Evolutionary conservation across 2,113 vertebrate species (phyloP).

Genomic region (Tamias sibiricus): DNA sequence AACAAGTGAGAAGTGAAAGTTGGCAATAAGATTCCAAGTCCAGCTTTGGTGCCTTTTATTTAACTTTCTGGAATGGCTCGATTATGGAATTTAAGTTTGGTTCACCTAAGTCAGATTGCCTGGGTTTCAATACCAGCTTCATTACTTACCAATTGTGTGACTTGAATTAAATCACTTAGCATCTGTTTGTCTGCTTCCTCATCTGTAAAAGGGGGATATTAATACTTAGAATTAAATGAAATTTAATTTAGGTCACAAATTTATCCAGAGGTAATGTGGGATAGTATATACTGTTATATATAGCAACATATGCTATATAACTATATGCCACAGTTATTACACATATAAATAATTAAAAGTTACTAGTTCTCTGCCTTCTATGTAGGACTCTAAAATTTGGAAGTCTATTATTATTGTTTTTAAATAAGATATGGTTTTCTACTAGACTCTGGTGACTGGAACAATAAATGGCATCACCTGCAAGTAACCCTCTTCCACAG

Average conservation of each 20-base stretch:
- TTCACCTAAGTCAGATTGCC: not conserved
- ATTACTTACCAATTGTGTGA: not conserved
- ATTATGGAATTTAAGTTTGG: slow-evolving; percentile 13
- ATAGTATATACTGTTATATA: not conserved
- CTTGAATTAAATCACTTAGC: not conserved
- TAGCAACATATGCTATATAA: too few relatives aligned
- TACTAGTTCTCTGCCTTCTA: not conserved
- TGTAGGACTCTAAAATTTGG: not conserved
- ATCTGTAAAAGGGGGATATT: not conserved
- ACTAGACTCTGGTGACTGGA: not conserved
- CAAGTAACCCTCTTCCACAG: not conserved
- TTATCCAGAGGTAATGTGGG: not conserved
- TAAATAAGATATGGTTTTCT: not conserved
- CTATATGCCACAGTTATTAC: not conserved
- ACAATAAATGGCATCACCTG: not conserved
- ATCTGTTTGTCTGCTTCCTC: not conserved
- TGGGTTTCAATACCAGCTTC: not conserved
- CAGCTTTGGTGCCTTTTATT: not conserved
- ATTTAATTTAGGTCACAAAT: not conserved
- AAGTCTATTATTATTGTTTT: not conserved
- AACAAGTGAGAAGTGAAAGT: slow-evolving; percentile 39
- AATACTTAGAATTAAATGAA: slow-evolving; percentile 21
- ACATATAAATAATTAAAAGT: not conserved
- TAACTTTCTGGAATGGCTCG: not conserved
- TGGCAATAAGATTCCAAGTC: not conserved